Conservation (phyloP, 2,888 invertebrate genomes). For the Leptogaster cylindrica region DNA sequence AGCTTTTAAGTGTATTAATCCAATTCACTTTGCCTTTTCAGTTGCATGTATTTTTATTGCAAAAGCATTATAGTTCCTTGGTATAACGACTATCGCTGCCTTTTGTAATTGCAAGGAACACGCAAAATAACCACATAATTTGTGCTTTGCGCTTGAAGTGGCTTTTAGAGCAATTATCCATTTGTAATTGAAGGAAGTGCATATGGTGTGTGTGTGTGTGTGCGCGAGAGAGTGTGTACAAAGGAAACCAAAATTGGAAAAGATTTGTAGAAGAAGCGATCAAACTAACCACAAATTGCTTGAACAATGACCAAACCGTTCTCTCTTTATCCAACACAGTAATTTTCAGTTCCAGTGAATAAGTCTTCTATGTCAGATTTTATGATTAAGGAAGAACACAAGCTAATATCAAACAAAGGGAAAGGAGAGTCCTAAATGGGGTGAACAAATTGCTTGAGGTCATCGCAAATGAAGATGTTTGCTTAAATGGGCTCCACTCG, state of each 20-base stretch:
- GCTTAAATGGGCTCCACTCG: constrained; percentile 10
- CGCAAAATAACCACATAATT: constrained; percentile 8
- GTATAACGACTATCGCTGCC: not conserved
- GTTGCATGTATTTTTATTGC: too few relatives aligned
- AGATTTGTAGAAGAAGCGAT: constrained; percentile 23
- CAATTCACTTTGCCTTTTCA: too few relatives aligned
- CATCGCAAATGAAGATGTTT: constrained; percentile 25
- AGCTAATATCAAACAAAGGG: constrained; percentile 28
- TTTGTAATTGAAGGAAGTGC: not conserved
- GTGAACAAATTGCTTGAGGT: not conserved
- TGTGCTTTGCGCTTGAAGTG: not conserved
- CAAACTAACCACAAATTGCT: constrained; percentile 30
- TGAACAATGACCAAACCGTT: constrained; percentile 24
- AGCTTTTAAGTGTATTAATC: too few relatives aligned
- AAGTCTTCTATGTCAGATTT: constrained; percentile 7
- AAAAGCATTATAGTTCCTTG: too few relatives aligned
- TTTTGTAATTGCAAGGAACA: constrained; percentile 6
- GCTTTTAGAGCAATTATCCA: constrained; percentile 18
- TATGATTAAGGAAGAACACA: constrained; percentile 27
- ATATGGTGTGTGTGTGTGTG: too few relatives aligned
- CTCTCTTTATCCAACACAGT: constrained; percentile 1
- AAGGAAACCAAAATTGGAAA: constrained; percentile 22
- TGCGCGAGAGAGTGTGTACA: too few relatives aligned
- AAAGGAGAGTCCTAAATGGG: not conserved
- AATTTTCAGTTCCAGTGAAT: constrained; percentile 11